Evolutionary conservation across 2,113 vertebrate genomes (phyloP).

Genomic region (Bettongia penicillata): DNA sequence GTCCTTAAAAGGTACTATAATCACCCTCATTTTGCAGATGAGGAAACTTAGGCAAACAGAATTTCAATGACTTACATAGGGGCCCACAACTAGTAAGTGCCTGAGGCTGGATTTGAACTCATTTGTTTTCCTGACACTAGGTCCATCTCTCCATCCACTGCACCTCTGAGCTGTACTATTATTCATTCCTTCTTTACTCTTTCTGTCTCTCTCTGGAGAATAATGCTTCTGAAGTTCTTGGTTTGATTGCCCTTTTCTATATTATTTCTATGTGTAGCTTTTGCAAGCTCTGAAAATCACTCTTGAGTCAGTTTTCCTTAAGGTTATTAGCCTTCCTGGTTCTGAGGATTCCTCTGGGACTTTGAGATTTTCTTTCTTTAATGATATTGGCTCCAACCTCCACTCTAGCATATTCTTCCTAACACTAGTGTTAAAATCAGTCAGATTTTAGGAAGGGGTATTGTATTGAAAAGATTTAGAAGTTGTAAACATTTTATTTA

Average conservation of each 20-base stretch:
- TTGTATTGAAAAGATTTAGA: no score
- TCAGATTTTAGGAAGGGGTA: no score
- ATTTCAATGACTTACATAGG: background rate
- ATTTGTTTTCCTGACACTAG: background rate
- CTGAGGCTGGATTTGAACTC: background rate
- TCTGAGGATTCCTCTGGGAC: background rate
- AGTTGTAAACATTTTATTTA: no score
- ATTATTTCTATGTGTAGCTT: background rate
- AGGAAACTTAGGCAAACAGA: background rate
- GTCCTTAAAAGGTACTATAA: background rate
- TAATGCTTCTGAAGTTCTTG: background rate
- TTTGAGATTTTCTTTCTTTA: background rate
- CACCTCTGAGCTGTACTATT: background rate
- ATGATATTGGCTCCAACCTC: no score
- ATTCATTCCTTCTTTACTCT: background rate
- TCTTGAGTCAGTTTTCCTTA: background rate
- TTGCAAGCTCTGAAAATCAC: background rate
- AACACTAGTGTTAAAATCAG: no score
- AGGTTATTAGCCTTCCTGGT: background rate
- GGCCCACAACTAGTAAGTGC: background rate
- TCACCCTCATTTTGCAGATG: background rate
- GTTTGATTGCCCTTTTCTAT: background rate
- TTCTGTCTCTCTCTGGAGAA: background rate
- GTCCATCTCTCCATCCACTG: background rate
- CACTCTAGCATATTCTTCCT: no score